These are phyloP conservation scores for Ancistrus triradiatus DNA, from an alignment of 2,113 vertebrate genomes.

Conservation along the genomic window DNA sequence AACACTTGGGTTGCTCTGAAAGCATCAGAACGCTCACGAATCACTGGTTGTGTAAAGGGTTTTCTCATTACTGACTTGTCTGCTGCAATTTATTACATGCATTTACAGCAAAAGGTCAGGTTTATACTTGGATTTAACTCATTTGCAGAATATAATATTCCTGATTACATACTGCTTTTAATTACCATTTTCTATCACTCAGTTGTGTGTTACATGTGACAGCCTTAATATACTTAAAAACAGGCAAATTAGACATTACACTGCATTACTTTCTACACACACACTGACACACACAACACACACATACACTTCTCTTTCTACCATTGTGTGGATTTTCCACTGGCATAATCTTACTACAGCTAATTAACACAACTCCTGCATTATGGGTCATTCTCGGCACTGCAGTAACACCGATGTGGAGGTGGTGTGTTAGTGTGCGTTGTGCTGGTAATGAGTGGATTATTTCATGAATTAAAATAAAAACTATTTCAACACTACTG, in stretches of 20 bases:
- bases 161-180: background rate
- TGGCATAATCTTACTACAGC: no score
- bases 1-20: conserved; percentile 32
- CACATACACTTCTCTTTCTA: no score
- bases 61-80: conserved; percentile 34
- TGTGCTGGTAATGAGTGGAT: no score
- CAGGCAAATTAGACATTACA: background rate
- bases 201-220: background rate
- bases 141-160: conserved; percentile 15
- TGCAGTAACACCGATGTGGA: no score
- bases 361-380: no score
- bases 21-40: conserved; percentile 13
- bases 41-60: conserved; percentile 22
- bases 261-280: background rate
- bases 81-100: conserved; percentile 26
- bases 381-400: no score
- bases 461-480: no score
- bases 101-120: conserved; percentile 3
- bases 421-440: no score
- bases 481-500: no score
- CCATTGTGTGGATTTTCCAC: no score
- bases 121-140: conserved; percentile 6
- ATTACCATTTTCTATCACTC: background rate
- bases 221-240: no score
- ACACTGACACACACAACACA: background rate